phyloP scores from a whole-genome alignment of 2,113 vertebrate genomes.

The Dipodomys merriami region DNA sequence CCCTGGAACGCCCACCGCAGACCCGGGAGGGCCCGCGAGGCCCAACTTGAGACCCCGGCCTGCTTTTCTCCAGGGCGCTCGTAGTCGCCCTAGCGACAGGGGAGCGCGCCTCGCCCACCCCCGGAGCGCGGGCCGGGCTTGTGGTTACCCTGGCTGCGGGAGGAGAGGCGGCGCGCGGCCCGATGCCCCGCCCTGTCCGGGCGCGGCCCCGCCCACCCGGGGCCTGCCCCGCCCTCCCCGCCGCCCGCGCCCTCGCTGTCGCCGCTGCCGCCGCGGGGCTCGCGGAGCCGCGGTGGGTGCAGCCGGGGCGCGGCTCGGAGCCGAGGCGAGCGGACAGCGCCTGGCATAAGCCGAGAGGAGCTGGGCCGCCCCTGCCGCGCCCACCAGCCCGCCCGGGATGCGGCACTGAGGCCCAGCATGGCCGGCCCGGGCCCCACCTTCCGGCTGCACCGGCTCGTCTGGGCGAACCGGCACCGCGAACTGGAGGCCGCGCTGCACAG shows the following conservation, averaged over 20 bases:
- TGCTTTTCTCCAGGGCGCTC: slow-evolving; percentile 85
- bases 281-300: slow-evolving; percentile 23
- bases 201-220: slow-evolving; percentile 48
- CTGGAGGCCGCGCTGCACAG: slow-evolving; percentile 91
- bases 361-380: slow-evolving; percentile 45
- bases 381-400: slow-evolving; percentile 55
- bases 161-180: slow-evolving; percentile 28
- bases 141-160: slow-evolving; percentile 47
- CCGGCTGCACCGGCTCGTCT: slow-evolving; percentile 92
- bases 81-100: slow-evolving; percentile 87
- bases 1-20: neutral
- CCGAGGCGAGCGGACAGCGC: neutral
- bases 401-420: slow-evolving; percentile 59
- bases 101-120: slow-evolving; percentile 82
- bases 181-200: slow-evolving; percentile 46
- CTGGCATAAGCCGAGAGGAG: slow-evolving; percentile 28
- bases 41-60: slow-evolving; percentile 56
- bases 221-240: slow-evolving; percentile 42
- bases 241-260: neutral
- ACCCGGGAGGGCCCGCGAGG: fast-evolving
- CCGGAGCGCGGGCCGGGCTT: neutral
- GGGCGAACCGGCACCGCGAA: slow-evolving; percentile 93
- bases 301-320: neutral
- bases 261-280: slow-evolving; percentile 76
- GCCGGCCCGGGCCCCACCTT: slow-evolving; percentile 88